Percentiles rank a stretch among this genome's conserved stretches.
Evolutionary conservation across 2,797 vertebrate genomes (phyloP).

Genomic region (Enteromius fasciolatus): DNA sequence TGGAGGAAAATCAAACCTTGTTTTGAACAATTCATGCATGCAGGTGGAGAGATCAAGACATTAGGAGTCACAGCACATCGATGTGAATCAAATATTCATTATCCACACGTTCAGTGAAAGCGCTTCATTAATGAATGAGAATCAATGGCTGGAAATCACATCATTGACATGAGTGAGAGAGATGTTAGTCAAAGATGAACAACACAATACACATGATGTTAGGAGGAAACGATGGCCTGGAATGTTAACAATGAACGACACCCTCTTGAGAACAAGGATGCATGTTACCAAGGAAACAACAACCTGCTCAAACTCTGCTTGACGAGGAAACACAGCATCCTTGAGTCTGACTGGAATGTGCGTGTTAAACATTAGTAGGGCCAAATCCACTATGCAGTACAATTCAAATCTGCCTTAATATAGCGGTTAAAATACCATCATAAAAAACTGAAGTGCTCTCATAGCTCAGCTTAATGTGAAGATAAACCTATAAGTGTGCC

Average conservation of each 20-base stretch:
- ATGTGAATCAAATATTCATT: conserved; percentile 26
- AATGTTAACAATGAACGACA: conserved; percentile 32
- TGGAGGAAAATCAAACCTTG: conserved; percentile 64
- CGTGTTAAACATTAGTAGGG: conserved; percentile 33
- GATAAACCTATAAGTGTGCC: no score
- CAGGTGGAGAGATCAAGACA: conserved; percentile 59
- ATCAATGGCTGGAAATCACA: conserved; percentile 41
- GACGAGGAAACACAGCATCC: background rate
- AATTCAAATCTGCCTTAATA: background rate
- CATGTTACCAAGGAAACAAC: conserved; percentile 34
- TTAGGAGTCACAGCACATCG: conserved; percentile 54
- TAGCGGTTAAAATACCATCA: background rate
- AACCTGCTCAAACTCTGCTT: conserved; percentile 7
- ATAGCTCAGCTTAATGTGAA: background rate
- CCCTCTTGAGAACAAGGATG: background rate
- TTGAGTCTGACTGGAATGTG: background rate
- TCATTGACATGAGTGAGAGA: conserved; percentile 12
- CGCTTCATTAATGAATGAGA: conserved; percentile 16
- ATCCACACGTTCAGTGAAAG: conserved; percentile 24
- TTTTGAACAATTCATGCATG: conserved; percentile 60
- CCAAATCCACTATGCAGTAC: background rate
- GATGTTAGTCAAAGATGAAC: conserved; percentile 31
- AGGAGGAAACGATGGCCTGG: background rate
- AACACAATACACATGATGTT: conserved; percentile 9
- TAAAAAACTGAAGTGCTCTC: background rate